Conservation (phyloP, 2,888 invertebrate species). For the Athalia cordata region DNA sequence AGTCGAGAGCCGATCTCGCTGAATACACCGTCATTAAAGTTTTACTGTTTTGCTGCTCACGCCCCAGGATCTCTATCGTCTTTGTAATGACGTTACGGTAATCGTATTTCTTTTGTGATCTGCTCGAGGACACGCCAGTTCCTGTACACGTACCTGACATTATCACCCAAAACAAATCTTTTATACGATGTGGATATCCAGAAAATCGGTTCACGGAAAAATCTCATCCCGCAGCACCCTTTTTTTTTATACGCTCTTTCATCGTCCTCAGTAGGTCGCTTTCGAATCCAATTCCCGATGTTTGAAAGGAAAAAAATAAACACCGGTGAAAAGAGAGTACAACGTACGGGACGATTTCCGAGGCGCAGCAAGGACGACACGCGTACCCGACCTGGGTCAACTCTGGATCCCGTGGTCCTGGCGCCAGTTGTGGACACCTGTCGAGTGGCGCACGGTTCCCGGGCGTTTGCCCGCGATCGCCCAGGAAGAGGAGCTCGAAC, state of each 20-base stretch:
- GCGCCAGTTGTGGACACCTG: constrained; percentile 40
- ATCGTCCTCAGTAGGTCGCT: no score
- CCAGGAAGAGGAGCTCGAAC: constrained; percentile 39
- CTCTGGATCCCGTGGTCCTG: background rate
- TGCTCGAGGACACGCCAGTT: constrained; percentile 5
- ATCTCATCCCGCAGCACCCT: no score
- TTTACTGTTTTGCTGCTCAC: constrained; percentile 44
- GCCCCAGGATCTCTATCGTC: constrained; percentile 38
- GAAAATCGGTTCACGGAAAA: no score
- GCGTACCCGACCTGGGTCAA: constrained; percentile 61
- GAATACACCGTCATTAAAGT: constrained; percentile 47
- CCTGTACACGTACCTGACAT: no score
- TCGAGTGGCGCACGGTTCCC: constrained; percentile 24
- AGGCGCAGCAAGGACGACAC: constrained; percentile 17
- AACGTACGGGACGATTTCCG: background rate
- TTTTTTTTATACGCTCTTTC: no score
- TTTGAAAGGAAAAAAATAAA: no score
- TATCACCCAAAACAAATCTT: no score
- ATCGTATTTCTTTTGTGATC: constrained; percentile 26
- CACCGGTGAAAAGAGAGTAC: no score
- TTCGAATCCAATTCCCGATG: no score
- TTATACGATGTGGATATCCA: no score
- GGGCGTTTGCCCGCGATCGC: constrained; percentile 45
- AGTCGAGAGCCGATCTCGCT: background rate
- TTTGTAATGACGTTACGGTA: constrained; percentile 29